Percentiles rank a stretch among this genome's conserved stretches.
phyloP scores from a whole-genome alignment of 2,888 invertebrate genomes.

The Andricus curvator region DNA sequence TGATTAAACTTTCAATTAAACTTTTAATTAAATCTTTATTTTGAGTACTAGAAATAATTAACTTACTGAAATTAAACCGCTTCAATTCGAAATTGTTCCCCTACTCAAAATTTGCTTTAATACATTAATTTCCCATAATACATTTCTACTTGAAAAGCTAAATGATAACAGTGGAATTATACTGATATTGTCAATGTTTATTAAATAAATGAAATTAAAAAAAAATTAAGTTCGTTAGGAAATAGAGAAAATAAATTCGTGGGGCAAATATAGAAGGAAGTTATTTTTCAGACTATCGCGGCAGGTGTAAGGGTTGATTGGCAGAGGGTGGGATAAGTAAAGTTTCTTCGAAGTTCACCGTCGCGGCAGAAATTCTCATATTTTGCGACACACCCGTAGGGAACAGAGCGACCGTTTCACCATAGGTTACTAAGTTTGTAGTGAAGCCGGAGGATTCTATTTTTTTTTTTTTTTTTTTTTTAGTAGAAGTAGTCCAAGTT shows the following conservation, averaged over 20 bases:
- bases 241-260: slow-evolving; percentile 23
- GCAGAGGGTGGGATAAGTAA: slow-evolving; percentile 59
- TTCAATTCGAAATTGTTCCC: too few relatives aligned
- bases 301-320: slow-evolving; percentile 60
- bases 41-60: too few relatives aligned
- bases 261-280: slow-evolving; percentile 43
- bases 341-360: slow-evolving; percentile 58
- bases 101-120: too few relatives aligned
- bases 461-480: neutral
- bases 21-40: too few relatives aligned
- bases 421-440: slow-evolving; percentile 37
- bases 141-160: too few relatives aligned
- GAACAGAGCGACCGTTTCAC: slow-evolving; percentile 48
- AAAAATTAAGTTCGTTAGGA: neutral
- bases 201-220: neutral
- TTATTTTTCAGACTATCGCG: slow-evolving; percentile 18
- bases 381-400: slow-evolving; percentile 60
- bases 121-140: too few relatives aligned
- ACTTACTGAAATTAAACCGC: too few relatives aligned
- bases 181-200: too few relatives aligned
- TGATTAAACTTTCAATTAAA: too few relatives aligned
- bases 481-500: slow-evolving; percentile 16
- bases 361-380: slow-evolving; percentile 58
- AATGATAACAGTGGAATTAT: too few relatives aligned
- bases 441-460: neutral